Base-by-base conservation (phyloP, 2,113 vertebrate genomes). In the Sterrhoptilus dennistouni region DNA sequence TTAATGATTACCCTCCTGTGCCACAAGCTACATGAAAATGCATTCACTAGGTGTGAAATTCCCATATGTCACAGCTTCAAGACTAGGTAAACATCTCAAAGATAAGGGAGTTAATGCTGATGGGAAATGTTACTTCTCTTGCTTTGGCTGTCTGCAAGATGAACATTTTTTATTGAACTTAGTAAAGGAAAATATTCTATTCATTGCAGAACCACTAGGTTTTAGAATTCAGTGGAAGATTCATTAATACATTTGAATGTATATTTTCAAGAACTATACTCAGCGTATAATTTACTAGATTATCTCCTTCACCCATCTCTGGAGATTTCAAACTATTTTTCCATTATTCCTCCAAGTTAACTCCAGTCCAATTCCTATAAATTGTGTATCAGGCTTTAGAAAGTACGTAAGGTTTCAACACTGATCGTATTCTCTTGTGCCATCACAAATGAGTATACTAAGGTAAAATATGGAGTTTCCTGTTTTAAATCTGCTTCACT, bases 1-100 rank as follows among this genome's bases (percentile, higher is more conserved):
- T 96, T 98, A 98, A 98, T 98, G 97, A 98, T 98, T 98, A 97
- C 85, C 93, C 95, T 97, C 92, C 97, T 95, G 71, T 97, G 95
- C 97, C 96, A 98, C 97, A 96, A 98, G 97, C 97, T 97, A 95
- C 97, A 98, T 97, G 98, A 98, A 98, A 98, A 98, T 98, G 98
- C 96, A 98, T 97, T 98, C 98, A 97, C 97, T 97, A 98, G 98
- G 98, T 98, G 98, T 98, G 98, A 98, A 98, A 97, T 98, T 98
- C 98, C 98, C 98, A 98, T 98, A 98, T 98, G 98, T 98, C 97
- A 97, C 96, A 97, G 96, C 96, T 98, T 97, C 96, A 94, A 95
- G 95, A 97, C 97, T 97, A 98, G 95, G 97, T 98, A 98, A 98
- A 98, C 97, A 98, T 92, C 96, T 97, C 96, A 90, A 92, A 97